Evolutionary conservation across 1,140 invertebrate species (phyloP), one percentile per base, ranked within the genome.

Genomic region (Hermetia illucens): DNA sequence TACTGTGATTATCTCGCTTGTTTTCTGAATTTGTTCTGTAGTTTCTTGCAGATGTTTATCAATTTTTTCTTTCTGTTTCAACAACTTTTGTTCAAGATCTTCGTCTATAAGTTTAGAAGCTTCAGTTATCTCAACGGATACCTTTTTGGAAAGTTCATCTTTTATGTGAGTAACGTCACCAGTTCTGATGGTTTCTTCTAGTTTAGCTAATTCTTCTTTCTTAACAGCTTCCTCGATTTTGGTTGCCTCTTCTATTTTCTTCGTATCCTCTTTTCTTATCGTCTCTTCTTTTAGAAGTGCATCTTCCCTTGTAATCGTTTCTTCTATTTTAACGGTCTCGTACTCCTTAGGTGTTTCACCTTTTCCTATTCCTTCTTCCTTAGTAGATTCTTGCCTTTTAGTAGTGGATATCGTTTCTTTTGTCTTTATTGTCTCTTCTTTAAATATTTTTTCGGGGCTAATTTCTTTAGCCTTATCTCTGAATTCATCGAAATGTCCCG

Each of bases 161-260:
- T 8, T 25, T n/a, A 25, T 25, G 24, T 25, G 24, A 8, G 6
- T 25, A 4, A 44, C 34, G 6, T 53, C 49, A 3, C 47, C 15
- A 2, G 15, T 20, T 4, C 37, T 42, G 4, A 55, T 52, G 10
- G 43, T 32, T 39, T 53, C 45, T 10, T 53, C 51, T 22, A 53
- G 51, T 35, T 49, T 53, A 17, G 51, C 46, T 39, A 55, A 47
- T 3, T 33, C 27, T 22, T 55, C 53, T n/a, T 53, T 43, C 15
- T 54, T 55, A 17, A 53, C 55, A 9, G 38, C 34, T 3, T 31
- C 34, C 5, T 37, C 36, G 19, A 35, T 36, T 3, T n/a, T 40
- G 5, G 33, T 34, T 32, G 36, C 39, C 20, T 44, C 36, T 10
- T 30, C 32, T 8, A 30, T 25, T 31, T 44, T 29, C 12, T 30